phyloP scores from a whole-genome alignment of 2,113 vertebrate species.

The Dicentrarchus labrax region DNA sequence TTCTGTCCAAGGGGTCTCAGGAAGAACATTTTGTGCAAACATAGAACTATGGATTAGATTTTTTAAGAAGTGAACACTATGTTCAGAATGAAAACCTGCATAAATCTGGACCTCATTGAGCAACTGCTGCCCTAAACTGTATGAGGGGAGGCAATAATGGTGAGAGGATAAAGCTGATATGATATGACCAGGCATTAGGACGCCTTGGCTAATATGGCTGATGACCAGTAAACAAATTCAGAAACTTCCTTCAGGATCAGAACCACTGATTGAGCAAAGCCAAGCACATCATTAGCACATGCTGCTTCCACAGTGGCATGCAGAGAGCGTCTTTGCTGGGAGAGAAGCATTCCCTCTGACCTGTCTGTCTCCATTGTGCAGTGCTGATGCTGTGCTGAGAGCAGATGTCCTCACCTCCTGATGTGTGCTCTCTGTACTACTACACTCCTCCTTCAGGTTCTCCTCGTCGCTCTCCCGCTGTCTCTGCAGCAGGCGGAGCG shows the following conservation, averaged over 20 bases:
- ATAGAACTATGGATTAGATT: background rate
- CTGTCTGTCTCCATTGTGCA: conserved; percentile 81
- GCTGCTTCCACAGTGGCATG: conserved; percentile 56
- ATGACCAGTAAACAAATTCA: background rate
- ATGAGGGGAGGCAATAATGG: background rate
- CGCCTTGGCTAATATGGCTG: background rate
- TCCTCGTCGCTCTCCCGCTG: conserved; percentile 91
- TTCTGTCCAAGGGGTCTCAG: background rate
- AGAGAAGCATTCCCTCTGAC: conserved; percentile 56
- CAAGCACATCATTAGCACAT: conserved; percentile 33
- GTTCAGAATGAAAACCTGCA: background rate
- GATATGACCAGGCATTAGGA: background rate
- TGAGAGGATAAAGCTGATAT: background rate
- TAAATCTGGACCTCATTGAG: background rate
- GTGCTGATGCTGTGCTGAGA: conserved; percentile 50
- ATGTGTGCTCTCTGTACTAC: conserved; percentile 96
- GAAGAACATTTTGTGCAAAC: background rate
- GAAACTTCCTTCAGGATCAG: background rate
- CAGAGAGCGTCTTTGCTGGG: conserved; percentile 27
- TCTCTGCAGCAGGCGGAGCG: conserved; percentile 59
- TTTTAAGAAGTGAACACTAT: background rate
- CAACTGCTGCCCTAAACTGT: too few species aligned
- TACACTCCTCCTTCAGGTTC: conserved; percentile 94
- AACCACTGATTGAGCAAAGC: conserved; percentile 26
- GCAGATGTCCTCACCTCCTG: conserved; percentile 89